A percentile compares a stretch with the other conserved stretches of the same genome.
phyloP scores from a whole-genome alignment of 2,797 vertebrate species.

The Clarias platycephalus region DNA sequence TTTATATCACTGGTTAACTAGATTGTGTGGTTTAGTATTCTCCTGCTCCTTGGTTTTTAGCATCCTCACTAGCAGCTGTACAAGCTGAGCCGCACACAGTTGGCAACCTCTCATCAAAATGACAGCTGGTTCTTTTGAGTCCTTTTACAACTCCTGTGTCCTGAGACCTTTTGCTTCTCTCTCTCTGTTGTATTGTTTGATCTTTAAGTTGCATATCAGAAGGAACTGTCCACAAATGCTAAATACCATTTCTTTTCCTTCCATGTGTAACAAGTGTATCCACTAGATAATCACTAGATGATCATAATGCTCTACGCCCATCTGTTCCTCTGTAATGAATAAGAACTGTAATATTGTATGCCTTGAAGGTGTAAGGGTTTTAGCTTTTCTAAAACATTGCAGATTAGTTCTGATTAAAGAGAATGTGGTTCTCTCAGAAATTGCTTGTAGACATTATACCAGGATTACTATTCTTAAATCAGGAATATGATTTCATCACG shows the following conservation, averaged over 20 bases:
- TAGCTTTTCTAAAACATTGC: background rate
- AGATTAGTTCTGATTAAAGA: background rate
- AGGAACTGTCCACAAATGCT: background rate
- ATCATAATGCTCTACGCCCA: constrained; percentile 39
- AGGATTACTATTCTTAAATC: background rate
- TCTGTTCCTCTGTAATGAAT: constrained; percentile 44
- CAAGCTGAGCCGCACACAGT: constrained; percentile 43
- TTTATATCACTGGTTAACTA: constrained; percentile 1
- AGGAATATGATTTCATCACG: background rate
- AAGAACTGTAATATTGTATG: constrained; percentile 28
- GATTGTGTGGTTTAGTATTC: constrained; percentile 37
- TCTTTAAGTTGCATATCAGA: background rate
- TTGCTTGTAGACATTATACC: background rate
- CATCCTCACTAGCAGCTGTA: constrained; percentile 47
- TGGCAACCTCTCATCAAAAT: constrained; percentile 47
- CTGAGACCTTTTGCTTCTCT: constrained; percentile 33
- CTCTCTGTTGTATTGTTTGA: background rate
- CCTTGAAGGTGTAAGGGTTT: constrained; percentile 2
- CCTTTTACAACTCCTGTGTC: constrained; percentile 39
- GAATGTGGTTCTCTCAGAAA: background rate
- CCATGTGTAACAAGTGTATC: constrained; percentile 26
- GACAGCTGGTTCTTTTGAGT: constrained; percentile 55
- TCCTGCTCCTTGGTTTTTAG: constrained; percentile 21
- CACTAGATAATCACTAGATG: constrained; percentile 46
- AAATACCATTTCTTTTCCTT: constrained; percentile 17